These are phyloP conservation scores for Encarsia formosa DNA, from an alignment of 2,888 invertebrate genomes.

Conservation along the genomic window DNA sequence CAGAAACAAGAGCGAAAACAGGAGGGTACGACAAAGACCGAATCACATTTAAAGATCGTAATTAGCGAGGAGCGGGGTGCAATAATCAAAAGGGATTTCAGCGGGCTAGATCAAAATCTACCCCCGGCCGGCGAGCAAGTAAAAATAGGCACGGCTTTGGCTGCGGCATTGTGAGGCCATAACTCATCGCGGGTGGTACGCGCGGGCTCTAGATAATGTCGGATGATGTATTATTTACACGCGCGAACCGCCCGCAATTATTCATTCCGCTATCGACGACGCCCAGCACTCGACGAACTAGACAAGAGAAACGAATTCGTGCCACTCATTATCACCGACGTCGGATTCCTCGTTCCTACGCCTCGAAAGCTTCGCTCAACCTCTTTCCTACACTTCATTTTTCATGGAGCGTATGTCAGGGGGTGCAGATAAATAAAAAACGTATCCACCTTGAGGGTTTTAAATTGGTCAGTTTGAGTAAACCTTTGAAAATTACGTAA, in stretches of 20 bases:
- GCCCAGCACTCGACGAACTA: slow-evolving; percentile 5
- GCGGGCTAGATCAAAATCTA: slow-evolving; percentile 46
- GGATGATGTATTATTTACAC: slow-evolving; percentile 46
- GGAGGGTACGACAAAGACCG: no score
- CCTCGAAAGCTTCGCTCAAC: no score
- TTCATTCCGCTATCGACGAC: slow-evolving; percentile 44
- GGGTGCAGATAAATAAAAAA: neutral
- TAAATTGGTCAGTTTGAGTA: no score
- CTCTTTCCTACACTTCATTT: no score
- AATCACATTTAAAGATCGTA: no score
- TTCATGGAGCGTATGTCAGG: neutral
- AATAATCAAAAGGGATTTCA: slow-evolving; percentile 30
- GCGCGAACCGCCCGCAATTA: slow-evolving; percentile 40
- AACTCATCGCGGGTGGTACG: slow-evolving; percentile 39
- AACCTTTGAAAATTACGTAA: no score
- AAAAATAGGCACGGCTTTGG: slow-evolving; percentile 28
- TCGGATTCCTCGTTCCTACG: no score
- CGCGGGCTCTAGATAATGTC: slow-evolving; percentile 44
- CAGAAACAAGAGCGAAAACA: no score
- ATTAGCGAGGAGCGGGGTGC: slow-evolving; percentile 19
- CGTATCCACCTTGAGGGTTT: neutral
- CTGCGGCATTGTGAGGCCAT: slow-evolving; percentile 31
- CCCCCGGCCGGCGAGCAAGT: slow-evolving; percentile 38
- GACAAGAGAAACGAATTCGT: neutral
- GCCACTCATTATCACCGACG: neutral